Percentiles rank a stretch among this genome's conserved stretches.
These are phyloP conservation scores for Takifugu rubripes DNA, from an alignment of 2,797 vertebrate species.

Conservation along the genomic window DNA sequence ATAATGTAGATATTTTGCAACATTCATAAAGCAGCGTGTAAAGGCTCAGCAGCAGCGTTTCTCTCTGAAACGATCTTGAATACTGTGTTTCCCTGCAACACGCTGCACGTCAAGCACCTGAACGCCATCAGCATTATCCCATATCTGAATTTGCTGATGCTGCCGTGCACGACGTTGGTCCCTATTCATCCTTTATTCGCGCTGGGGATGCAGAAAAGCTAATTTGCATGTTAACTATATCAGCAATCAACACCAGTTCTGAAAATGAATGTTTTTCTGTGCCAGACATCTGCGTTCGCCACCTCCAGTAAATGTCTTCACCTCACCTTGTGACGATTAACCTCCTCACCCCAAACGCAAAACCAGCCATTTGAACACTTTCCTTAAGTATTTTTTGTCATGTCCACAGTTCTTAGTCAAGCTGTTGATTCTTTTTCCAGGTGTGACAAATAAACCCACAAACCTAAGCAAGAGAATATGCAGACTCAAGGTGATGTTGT, in stretches of 20 bases:
- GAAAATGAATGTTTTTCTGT: conserved; percentile 29
- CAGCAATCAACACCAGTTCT: conserved; percentile 8
- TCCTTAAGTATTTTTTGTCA: no score
- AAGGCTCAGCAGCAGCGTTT: background rate
- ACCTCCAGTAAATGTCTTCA: conserved; percentile 20
- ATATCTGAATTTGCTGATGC: conserved; percentile 24
- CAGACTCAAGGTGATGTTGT: no score
- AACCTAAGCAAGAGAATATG: background rate
- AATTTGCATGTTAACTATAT: conserved; percentile 15
- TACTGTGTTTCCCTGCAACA: conserved; percentile 3
- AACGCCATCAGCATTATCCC: conserved; percentile 14
- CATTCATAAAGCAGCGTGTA: conserved; percentile 21
- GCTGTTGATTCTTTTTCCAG: no score
- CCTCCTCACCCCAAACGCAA: no score
- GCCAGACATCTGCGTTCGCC: conserved; percentile 21
- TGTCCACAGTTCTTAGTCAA: no score
- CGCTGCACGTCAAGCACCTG: conserved; percentile 8
- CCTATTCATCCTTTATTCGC: conserved; percentile 24
- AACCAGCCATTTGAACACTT: no score
- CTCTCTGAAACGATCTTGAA: conserved; percentile 12
- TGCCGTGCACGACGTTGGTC: conserved; percentile 20
- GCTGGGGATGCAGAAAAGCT: conserved; percentile 8
- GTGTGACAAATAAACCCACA: no score
- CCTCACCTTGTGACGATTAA: background rate
- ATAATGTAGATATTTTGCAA: conserved; percentile 32